Evolutionary conservation across 2,113 vertebrate genomes (phyloP).

Genomic region (Diadophis punctatus): DNA sequence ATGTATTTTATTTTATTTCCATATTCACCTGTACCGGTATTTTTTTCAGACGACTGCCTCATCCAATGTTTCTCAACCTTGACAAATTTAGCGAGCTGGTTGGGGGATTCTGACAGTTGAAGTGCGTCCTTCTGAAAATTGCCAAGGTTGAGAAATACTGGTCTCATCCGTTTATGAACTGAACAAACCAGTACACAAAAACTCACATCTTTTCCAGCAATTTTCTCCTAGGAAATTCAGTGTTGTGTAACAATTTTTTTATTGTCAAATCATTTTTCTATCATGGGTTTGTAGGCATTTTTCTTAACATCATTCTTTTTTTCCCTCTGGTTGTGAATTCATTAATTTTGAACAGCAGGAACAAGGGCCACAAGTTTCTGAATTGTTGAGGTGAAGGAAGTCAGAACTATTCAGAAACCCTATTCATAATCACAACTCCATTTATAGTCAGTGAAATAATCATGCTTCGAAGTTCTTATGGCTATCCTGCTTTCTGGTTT

Average conservation of each 20-base stretch:
- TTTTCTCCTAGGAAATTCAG: not conserved
- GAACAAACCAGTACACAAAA: not conserved
- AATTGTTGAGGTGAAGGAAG: not conserved
- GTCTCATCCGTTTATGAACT: not conserved
- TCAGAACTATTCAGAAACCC: not conserved
- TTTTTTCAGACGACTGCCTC: not conserved
- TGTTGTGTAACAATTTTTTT: not conserved
- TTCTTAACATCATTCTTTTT: not conserved
- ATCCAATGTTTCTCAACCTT: not conserved
- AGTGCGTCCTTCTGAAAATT: not conserved
- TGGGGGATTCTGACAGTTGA: not conserved
- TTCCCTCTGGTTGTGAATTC: not conserved
- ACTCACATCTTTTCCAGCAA: not conserved
- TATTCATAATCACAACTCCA: not conserved
- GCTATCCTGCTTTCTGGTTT: not conserved
- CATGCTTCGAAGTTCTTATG: not conserved
- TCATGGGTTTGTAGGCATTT: not conserved
- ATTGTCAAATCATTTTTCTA: not conserved
- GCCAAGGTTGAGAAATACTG: not conserved
- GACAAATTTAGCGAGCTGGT: not conserved
- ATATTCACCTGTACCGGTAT: not conserved
- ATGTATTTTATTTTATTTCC: not conserved
- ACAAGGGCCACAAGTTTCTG: not conserved
- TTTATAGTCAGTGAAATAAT: not conserved
- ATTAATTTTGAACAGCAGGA: not conserved